phyloP scores from a whole-genome alignment of 2,797 vertebrate species.

The Paedocypris micromegethes region DNA sequence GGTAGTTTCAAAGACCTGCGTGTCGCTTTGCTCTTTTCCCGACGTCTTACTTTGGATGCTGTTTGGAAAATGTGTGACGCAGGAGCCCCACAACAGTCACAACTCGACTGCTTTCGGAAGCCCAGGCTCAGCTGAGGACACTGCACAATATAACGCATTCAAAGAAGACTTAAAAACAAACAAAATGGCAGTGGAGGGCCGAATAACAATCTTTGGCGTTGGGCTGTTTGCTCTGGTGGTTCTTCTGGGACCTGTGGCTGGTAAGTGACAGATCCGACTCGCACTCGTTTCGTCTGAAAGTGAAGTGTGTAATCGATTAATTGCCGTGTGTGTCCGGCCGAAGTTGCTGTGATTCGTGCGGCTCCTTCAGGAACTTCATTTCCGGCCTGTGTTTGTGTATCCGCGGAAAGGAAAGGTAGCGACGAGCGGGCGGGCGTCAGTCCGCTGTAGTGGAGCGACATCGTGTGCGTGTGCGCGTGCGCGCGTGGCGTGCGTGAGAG shows the following conservation, averaged over 20 bases:
- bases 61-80: slow-evolving; percentile 4
- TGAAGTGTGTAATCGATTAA: slow-evolving; percentile 4
- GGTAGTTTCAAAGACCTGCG: neutral
- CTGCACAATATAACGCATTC: neutral
- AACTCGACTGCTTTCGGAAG: neutral
- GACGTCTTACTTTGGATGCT: neutral
- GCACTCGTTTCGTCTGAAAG: neutral
- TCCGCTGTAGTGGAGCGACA: neutral
- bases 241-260: slow-evolving; percentile 67
- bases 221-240: slow-evolving; percentile 61
- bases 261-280: slow-evolving; percentile 55
- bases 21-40: neutral
- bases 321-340: neutral
- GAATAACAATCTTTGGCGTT: slow-evolving; percentile 61
- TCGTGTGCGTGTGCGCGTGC: neutral
- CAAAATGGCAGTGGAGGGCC: slow-evolving; percentile 52
- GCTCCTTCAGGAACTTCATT: slow-evolving; percentile 30
- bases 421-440: neutral
- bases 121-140: neutral
- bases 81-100: neutral
- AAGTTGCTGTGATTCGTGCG: slow-evolving; percentile 8
- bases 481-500: neutral
- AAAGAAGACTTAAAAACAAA: slow-evolving; percentile 13
- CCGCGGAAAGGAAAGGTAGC: neutral
- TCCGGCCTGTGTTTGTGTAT: slow-evolving; percentile 12